phyloP scores from a whole-genome alignment of 2,113 vertebrate species.

The Serilophus lunatus region DNA sequence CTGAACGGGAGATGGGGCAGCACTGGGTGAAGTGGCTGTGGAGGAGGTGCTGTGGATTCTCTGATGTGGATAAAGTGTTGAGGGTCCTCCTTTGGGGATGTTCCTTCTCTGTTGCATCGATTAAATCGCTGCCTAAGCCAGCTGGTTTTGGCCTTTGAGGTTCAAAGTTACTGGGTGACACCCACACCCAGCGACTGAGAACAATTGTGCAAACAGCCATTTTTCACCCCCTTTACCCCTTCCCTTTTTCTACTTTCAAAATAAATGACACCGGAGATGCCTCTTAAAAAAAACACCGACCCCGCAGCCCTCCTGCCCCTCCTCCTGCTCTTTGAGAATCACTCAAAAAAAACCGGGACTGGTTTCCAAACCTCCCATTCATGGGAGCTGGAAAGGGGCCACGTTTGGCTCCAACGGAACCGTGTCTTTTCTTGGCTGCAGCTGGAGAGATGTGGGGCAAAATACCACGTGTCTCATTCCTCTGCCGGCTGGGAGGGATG shows the following conservation, averaged over 20 bases:
- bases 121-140: fast-evolving
- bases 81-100: background rate
- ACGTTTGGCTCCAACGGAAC: background rate
- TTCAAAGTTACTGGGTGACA: too few relatives aligned
- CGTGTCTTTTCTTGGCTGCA: constrained; percentile 36
- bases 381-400: constrained; percentile 20
- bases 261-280: background rate
- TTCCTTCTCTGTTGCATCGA: background rate
- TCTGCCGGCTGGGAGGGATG: background rate
- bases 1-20: fast-evolving
- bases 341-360: background rate
- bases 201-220: background rate
- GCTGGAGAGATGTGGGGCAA: background rate
- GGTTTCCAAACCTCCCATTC: constrained; percentile 12
- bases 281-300: background rate
- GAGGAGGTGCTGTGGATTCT: background rate
- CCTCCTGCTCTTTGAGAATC: background rate
- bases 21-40: fast-evolving
- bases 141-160: background rate
- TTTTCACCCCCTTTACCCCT: background rate
- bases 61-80: background rate
- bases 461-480: background rate
- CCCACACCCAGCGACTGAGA: background rate
- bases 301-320: background rate
- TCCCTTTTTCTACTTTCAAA: background rate